Percentiles rank a stretch among this genome's conserved stretches.
phyloP scores from a whole-genome alignment of 1,140 invertebrate genomes.

The Pissodes strobi region DNA sequence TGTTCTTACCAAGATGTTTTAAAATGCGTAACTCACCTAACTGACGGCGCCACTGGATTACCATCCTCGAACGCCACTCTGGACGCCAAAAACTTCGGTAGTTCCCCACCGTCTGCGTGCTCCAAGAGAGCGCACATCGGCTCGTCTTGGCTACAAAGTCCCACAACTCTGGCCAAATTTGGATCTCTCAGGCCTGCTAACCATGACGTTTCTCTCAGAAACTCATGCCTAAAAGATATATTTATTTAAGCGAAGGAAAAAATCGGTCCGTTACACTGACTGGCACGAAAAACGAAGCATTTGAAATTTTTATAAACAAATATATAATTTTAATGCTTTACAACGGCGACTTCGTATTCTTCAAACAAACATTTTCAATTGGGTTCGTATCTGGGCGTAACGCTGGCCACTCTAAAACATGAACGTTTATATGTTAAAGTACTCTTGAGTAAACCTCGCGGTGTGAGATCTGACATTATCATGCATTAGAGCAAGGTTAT shows the following conservation, averaged over 20 bases:
- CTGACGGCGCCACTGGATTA: conserved; percentile 44
- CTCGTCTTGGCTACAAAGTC: conserved; percentile 78
- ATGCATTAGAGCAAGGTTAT: background rate
- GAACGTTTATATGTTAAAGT: too few species aligned
- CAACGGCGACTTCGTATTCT: too few species aligned
- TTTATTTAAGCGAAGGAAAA: too few species aligned
- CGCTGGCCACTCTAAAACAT: background rate
- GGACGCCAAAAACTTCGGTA: conserved; percentile 74
- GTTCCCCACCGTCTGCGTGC: conserved; percentile 81
- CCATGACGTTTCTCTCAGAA: conserved; percentile 82
- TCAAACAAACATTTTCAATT: background rate
- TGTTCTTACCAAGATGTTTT: too few species aligned
- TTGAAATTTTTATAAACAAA: too few species aligned
- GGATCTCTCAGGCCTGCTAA: conserved; percentile 79
- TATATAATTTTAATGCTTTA: too few species aligned
- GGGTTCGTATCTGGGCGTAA: background rate
- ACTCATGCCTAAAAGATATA: conserved; percentile 70
- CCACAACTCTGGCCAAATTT: conserved; percentile 82
- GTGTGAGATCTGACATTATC: background rate
- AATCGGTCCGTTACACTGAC: too few species aligned
- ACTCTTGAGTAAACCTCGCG: background rate
- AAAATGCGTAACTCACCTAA: conserved; percentile 56
- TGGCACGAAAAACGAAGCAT: too few species aligned
- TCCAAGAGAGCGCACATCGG: conserved; percentile 85
- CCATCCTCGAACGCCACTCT: conserved; percentile 48